Base-by-base conservation (phyloP, 2,888 invertebrate genomes). In the Lepidonotus clava region DNA sequence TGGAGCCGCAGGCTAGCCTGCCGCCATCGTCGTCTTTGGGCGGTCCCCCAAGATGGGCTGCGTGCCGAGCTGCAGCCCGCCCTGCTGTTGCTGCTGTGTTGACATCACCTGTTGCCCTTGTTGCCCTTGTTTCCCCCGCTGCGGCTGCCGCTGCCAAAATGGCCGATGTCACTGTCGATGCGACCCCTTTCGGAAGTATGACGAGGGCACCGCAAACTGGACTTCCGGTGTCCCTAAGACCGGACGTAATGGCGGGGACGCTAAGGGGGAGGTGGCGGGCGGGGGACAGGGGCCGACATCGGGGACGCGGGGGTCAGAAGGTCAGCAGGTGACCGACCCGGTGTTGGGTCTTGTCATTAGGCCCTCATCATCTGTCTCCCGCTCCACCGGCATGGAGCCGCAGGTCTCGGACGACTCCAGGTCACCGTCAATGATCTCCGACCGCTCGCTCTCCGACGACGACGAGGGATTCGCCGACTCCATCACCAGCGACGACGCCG, bases 381-480 rank as follows among this genome's bases (percentile, higher is more conserved):
- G 46, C 18, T 80, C 80, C 11, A 80, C 80, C 0, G 80, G 80
- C 5, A 80, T 80, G 80, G 80, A 80, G 28, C 51, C 32, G 0
- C 40, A 41, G 51, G 46, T 80, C 24, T 80, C 80, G 6, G 80
- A 80, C 28, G 51, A 41, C 80, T 80, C 80, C 80, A 24, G 80
- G 14, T n/a, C 80, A 41, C 46, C 80, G 1, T 80, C 80, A n/a
- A 41, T 46, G 80, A 8, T 80, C 24, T 80, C 80, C 4, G 40
- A n/a, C 51, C 32, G 80, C 1, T n/a, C 46, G 18, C 18, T 34
- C 1, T 8, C 24, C 6, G 32, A 28, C 66, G 32, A 8, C 28
- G 66, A 66, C 28, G 66, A 18, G 46, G 24, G 14, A 5, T 56
- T n/a, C 5, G 8, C 56, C 21, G 14, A 11, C 56, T 56, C 71